Evolutionary conservation across 2,113 vertebrate species (phyloP).

Genomic region (Nycticorax nycticorax): DNA sequence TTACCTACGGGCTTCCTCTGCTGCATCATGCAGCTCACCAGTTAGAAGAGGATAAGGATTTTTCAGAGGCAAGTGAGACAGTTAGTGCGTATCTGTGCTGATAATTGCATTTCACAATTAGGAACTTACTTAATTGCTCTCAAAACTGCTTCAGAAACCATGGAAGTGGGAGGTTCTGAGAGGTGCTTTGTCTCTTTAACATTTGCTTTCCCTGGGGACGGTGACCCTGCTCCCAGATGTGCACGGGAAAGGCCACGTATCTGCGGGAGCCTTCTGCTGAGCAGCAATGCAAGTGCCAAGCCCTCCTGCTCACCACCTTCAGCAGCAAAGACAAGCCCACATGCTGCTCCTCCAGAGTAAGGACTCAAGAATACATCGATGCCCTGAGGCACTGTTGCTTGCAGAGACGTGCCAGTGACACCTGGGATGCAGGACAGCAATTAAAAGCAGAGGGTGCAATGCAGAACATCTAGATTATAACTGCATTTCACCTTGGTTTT

Average conservation of each 20-base stretch:
- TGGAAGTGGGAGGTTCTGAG: not conserved
- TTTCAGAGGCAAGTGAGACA: not conserved
- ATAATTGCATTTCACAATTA: not conserved
- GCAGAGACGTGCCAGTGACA: not conserved
- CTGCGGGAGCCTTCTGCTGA: not conserved
- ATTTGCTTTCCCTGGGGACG: not conserved
- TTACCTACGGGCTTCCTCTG: not conserved
- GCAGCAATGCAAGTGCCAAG: not conserved
- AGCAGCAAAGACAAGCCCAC: not conserved
- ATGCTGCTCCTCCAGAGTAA: not conserved
- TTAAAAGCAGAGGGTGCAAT: not conserved
- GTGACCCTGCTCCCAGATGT: not conserved
- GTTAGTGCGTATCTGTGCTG: not conserved
- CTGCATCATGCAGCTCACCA: not conserved
- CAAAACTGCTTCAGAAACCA: not conserved
- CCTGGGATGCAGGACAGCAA: not conserved
- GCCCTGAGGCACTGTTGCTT: not conserved
- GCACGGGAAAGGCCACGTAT: accelerated
- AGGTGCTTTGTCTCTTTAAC: not conserved
- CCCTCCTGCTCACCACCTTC: not conserved
- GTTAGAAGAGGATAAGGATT: not conserved
- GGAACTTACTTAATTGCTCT: not conserved
- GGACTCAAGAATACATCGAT: accelerated
- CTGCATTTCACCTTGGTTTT: not conserved
- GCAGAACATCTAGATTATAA: not conserved